Evolutionary conservation across 2,113 vertebrate genomes (phyloP), one percentile per base, ranked within the genome.

Genomic region (Terrapene triunguis): DNA sequence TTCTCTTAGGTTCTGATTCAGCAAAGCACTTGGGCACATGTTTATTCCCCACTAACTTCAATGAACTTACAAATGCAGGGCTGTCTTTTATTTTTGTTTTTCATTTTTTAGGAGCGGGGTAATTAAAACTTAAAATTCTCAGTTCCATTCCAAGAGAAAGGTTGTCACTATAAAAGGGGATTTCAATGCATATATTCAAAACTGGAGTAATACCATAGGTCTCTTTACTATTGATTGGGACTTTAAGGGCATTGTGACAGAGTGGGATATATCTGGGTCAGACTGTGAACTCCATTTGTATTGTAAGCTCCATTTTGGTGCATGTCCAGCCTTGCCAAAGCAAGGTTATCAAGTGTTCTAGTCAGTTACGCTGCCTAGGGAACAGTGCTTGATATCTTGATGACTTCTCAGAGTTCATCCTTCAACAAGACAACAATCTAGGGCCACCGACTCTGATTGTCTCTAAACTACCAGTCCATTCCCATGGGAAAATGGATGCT

Each of bases 281-380:
- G 91, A 55, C 16, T 5, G 35, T 48, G 84, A 89, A 35, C 10
- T 82, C 44, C 69, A 21, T 72, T 94, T 69, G n/a, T 76, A 69
- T 8, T 48, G 44, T 32, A 91, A 44, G 13, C 50, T 72, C 47
- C n/a, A 5, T 38, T 90, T 94, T 55, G 59, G 13, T 16, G 54
- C 80, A 0, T n/a, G 27, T 16, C 59, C 59, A 62, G 13, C 29
- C 29, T 62, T 62, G 59, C 59, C 59, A 62, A 62, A 62, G 29
- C 59, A 13, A 62, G 29, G 27, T 8, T 3, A 4, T 65, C 44
- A 74, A 57, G 72, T 24, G n/a, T 53, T 55, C 65, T 69, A 82
- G 22, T 38, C 32, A 0, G 0, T 38, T 27, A 19, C 19, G 16
- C 13, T 48, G 35, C 19, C 82, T 24, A 85, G 53, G 51, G 24